A percentile compares a stretch with the other conserved stretches of the same genome.
Evolutionary conservation across 1,140 invertebrate genomes (phyloP).

Genomic region (Gryon sp.): DNA sequence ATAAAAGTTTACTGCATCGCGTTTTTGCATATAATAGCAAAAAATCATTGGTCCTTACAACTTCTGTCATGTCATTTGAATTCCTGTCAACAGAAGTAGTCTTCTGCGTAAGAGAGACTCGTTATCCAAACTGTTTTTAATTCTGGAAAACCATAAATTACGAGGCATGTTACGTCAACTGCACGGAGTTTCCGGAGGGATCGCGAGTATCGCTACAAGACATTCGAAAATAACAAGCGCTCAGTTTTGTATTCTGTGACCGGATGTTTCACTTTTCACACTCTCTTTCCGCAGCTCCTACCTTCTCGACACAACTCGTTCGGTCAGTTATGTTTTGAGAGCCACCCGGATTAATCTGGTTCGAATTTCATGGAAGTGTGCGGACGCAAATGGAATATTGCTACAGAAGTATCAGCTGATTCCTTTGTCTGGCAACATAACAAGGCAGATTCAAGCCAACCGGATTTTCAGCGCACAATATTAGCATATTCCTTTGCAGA

Average conservation of each 20-base stretch:
- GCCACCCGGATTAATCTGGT: slow-evolving; percentile 27
- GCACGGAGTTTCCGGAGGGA: slow-evolving; percentile 46
- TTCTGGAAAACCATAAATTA: slow-evolving; percentile 14
- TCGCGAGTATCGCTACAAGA: slow-evolving; percentile 42
- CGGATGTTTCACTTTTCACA: slow-evolving; percentile 60
- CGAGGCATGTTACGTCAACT: slow-evolving; percentile 13
- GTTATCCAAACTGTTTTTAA: slow-evolving; percentile 10
- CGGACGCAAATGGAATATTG: slow-evolving; percentile 40
- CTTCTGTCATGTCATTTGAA: neutral
- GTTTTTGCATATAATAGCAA: neutral
- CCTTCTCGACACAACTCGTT: slow-evolving; percentile 33
- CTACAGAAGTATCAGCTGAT: slow-evolving; percentile 34
- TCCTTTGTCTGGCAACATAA: slow-evolving; percentile 37
- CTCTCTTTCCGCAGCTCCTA: slow-evolving; percentile 51
- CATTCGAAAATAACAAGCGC: slow-evolving; percentile 57
- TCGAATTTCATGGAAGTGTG: slow-evolving; percentile 26
- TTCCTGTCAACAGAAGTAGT: neutral
- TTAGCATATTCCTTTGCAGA: slow-evolving; percentile 68
- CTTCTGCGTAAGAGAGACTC: slow-evolving; percentile 2
- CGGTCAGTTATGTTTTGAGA: slow-evolving; percentile 35
- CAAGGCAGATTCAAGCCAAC: slow-evolving; percentile 24
- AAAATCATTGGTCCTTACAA: neutral
- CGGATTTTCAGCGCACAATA: slow-evolving; percentile 59
- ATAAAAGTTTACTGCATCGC: too few species aligned
- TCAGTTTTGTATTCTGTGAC: slow-evolving; percentile 51